Evolutionary conservation across 2,797 vertebrate genomes (phyloP).

Genomic region (Ispidina lecontei): DNA sequence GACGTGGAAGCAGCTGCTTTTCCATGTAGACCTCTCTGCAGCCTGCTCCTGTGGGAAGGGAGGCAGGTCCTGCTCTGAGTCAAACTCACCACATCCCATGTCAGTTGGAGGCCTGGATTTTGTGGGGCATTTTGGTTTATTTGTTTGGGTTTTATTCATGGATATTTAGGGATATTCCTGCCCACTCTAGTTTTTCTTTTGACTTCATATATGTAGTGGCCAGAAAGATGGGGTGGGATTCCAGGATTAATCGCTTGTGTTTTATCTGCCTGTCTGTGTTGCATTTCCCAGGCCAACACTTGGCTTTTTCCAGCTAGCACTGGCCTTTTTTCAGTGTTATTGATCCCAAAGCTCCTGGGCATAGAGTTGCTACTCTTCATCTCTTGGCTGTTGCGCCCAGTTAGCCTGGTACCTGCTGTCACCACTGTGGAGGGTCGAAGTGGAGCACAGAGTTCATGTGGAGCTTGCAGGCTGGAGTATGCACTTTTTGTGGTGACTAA

Average conservation of each 20-base stretch:
- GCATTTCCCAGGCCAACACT: not conserved
- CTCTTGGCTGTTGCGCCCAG: rapidly evolving
- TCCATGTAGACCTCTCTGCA: not conserved
- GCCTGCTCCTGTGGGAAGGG: not conserved
- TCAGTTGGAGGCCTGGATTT: not conserved
- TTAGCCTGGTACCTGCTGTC: not conserved
- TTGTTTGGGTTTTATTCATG: not conserved
- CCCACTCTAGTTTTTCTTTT: not conserved
- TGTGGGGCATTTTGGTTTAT: not conserved
- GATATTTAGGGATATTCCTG: not conserved
- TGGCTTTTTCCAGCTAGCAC: not conserved
- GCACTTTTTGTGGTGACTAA: not conserved
- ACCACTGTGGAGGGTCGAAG: not conserved
- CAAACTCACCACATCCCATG: conserved; percentile 27
- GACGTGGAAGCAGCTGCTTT: not conserved
- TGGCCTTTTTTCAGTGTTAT: not conserved
- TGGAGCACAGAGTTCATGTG: not conserved
- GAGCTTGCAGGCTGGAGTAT: not conserved
- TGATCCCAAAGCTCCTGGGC: not conserved
- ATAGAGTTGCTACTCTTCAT: not conserved
- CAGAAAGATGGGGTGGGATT: not conserved
- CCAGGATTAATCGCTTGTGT: not conserved
- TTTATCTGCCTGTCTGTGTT: not conserved
- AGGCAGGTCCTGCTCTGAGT: conserved; percentile 17
- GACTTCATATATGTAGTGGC: not conserved